Evolutionary conservation across 2,113 vertebrate species (phyloP).

Genomic region (Dipodomys merriami): DNA sequence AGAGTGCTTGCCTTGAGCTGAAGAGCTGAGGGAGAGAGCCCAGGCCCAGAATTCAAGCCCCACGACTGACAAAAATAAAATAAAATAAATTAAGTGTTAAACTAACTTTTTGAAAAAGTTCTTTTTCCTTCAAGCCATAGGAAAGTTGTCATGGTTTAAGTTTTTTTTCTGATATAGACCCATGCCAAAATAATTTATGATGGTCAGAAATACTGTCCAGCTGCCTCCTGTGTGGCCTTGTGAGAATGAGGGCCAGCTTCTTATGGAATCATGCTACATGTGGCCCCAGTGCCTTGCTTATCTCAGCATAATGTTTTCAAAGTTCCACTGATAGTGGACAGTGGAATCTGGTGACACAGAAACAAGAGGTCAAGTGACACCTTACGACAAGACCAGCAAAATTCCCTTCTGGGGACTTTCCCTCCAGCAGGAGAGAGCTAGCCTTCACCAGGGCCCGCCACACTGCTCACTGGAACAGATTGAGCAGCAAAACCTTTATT

Average conservation of each 20-base stretch:
- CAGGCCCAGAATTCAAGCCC: no score
- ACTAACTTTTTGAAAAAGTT: no score
- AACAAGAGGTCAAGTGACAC: neutral
- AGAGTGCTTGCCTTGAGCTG: no score
- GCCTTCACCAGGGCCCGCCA: neutral
- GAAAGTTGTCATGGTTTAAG: no score
- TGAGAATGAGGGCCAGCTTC: accelerated
- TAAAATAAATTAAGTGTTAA: no score
- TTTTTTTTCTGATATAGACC: no score
- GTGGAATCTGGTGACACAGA: neutral
- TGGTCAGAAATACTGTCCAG: no score
- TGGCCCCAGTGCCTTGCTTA: neutral
- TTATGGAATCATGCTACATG: neutral
- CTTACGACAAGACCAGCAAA: neutral
- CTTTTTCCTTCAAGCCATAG: no score
- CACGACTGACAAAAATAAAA: no score
- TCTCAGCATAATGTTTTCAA: neutral
- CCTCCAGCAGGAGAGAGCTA: neutral
- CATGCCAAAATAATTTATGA: no score
- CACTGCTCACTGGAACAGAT: neutral
- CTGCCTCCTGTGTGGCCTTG: neutral
- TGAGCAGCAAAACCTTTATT: neutral
- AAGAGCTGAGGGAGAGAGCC: no score
- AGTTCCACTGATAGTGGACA: neutral
- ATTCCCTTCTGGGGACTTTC: neutral